Evolutionary conservation across 2,113 vertebrate genomes (phyloP).

Genomic region (Sphyrna mokarran): DNA sequence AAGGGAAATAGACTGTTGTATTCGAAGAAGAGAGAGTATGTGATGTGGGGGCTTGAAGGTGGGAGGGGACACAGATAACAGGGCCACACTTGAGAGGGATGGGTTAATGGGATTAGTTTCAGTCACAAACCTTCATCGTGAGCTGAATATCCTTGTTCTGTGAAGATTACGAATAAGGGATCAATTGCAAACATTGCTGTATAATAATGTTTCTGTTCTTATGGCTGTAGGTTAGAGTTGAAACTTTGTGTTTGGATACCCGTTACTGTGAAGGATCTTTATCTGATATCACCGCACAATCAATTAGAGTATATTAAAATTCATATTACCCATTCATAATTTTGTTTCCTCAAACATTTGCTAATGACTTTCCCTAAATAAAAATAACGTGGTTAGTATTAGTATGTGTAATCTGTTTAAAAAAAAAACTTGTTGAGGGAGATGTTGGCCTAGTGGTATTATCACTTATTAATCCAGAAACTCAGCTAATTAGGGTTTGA

Average conservation of each 20-base stretch:
- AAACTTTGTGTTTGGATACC: background rate
- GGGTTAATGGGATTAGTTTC: background rate
- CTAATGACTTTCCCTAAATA: background rate
- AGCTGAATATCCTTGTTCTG: background rate
- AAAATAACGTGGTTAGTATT: background rate
- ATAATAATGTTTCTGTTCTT: background rate
- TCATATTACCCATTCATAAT: background rate
- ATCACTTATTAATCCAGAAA: too few relatives aligned
- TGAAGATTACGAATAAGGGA: background rate
- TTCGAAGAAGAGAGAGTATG: background rate
- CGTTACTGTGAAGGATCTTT: background rate
- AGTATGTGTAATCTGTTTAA: background rate
- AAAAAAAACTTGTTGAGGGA: background rate
- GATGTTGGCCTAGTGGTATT: too few relatives aligned
- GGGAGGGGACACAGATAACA: too few relatives aligned
- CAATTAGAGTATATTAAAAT: background rate
- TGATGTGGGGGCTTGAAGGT: background rate
- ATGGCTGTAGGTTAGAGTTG: background rate
- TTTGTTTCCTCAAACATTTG: background rate
- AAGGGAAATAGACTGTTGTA: background rate
- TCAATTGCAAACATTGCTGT: background rate
- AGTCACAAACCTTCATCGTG: background rate
- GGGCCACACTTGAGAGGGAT: background rate
- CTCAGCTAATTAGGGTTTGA: too few relatives aligned
- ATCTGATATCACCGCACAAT: background rate